Conservation (phyloP, 2,113 vertebrate species). For the Crotalus helleri region DNA sequence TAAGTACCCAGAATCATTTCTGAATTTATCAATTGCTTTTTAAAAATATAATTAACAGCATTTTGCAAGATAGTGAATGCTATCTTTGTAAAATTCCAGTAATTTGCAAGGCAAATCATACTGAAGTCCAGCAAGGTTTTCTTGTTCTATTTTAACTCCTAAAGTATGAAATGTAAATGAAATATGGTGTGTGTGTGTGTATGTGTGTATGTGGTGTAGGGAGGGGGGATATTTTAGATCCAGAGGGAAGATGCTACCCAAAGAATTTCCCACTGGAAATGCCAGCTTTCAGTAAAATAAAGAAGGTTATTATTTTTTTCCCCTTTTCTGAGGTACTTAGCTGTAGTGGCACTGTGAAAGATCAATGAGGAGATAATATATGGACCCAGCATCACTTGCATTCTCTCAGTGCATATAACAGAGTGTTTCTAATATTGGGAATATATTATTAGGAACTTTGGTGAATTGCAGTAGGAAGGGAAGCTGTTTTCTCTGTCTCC, state of each 20-base stretch:
- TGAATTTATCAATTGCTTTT: constrained; percentile 27
- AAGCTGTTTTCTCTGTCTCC: background rate
- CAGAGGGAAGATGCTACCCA: background rate
- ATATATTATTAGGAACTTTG: background rate
- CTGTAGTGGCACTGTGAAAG: background rate
- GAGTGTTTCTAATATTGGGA: background rate
- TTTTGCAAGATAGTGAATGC: background rate
- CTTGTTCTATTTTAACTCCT: background rate
- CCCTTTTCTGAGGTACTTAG: background rate
- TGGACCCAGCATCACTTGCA: background rate
- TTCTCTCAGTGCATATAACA: background rate
- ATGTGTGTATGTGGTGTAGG: too few species aligned
- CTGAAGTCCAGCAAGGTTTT: background rate
- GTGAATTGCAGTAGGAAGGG: background rate
- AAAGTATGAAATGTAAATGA: background rate
- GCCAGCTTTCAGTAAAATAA: background rate
- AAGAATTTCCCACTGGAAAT: background rate
- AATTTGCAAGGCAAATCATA: background rate
- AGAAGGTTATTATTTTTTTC: background rate
- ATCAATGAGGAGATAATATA: background rate
- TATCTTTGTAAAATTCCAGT: constrained; percentile 13
- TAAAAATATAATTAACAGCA: background rate
- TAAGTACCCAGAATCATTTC: constrained; percentile 35
- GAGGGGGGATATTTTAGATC: background rate
- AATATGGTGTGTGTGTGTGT: too few species aligned